These are phyloP conservation scores for Phaethornis superciliosus DNA, from an alignment of 2,113 vertebrate genomes.

Conservation along the genomic window DNA sequence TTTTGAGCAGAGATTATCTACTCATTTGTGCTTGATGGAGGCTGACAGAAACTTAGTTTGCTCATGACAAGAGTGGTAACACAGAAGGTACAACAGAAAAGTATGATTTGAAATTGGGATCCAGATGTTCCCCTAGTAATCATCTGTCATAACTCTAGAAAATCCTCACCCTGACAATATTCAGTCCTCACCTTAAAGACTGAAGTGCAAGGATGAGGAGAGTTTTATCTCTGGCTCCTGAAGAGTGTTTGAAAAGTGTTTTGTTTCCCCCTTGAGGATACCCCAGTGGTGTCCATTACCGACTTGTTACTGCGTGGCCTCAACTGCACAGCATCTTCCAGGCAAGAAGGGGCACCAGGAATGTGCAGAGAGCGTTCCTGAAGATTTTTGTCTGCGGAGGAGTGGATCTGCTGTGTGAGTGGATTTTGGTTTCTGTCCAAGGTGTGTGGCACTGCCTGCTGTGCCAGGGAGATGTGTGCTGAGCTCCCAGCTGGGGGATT, in stretches of 20 bases:
- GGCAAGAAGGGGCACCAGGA: background rate
- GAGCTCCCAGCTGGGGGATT: background rate
- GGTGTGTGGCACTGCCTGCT: fast-evolving
- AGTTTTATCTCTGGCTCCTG: background rate
- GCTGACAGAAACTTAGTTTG: background rate
- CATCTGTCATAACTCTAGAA: too few species aligned
- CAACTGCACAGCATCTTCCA: fast-evolving
- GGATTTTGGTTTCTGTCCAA: background rate
- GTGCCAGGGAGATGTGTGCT: fast-evolving
- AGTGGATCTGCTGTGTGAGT: background rate
- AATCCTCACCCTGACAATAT: background rate
- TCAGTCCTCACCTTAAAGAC: background rate
- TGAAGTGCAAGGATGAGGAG: fast-evolving
- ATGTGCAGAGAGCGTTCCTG: fast-evolving
- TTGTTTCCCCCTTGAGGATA: background rate
- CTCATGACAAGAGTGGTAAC: fast-evolving
- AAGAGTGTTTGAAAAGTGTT: background rate
- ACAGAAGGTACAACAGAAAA: background rate
- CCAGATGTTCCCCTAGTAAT: background rate
- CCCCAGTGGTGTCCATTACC: background rate
- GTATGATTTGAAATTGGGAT: background rate
- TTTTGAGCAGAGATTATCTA: background rate
- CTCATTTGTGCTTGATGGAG: background rate
- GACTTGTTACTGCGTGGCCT: fast-evolving
- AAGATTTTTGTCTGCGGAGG: background rate